These are phyloP conservation scores for Vultur gryphus DNA, from an alignment of 2,797 vertebrate genomes.

Conservation along the genomic window DNA sequence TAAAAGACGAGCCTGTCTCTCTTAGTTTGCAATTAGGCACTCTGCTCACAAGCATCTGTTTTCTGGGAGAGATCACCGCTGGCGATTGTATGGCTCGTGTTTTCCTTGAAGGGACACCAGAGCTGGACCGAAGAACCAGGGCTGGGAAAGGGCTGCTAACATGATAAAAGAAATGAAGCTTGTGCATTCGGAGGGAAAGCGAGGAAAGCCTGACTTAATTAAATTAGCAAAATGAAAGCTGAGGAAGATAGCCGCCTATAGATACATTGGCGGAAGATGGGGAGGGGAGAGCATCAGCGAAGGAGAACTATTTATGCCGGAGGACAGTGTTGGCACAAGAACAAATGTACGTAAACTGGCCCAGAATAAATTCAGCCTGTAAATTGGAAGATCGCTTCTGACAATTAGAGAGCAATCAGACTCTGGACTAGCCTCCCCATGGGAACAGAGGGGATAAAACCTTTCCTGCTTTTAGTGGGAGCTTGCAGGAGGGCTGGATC, in stretches of 20 bases:
- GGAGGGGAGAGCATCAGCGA: background rate
- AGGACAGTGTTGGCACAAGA: constrained; percentile 25
- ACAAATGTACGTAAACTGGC: background rate
- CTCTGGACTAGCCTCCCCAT: background rate
- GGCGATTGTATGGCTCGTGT: rapidly evolving
- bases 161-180: background rate
- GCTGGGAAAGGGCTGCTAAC: background rate
- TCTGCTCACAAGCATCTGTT: background rate
- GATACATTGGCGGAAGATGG: background rate
- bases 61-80: background rate
- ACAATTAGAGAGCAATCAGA: constrained; percentile 4
- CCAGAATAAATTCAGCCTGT: constrained; percentile 27
- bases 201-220: constrained; percentile 45
- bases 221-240: constrained; percentile 18
- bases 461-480: background rate
- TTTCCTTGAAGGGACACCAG: background rate
- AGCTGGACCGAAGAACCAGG: background rate
- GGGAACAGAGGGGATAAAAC: background rate
- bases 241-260: constrained; percentile 31
- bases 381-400: background rate
- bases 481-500: background rate
- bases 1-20: background rate
- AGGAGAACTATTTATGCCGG: constrained; percentile 38
- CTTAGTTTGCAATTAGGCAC: background rate
- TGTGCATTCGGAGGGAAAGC: background rate